Evolutionary conservation across 2,113 vertebrate species (phyloP).

Genomic region (Mixornis gularis): DNA sequence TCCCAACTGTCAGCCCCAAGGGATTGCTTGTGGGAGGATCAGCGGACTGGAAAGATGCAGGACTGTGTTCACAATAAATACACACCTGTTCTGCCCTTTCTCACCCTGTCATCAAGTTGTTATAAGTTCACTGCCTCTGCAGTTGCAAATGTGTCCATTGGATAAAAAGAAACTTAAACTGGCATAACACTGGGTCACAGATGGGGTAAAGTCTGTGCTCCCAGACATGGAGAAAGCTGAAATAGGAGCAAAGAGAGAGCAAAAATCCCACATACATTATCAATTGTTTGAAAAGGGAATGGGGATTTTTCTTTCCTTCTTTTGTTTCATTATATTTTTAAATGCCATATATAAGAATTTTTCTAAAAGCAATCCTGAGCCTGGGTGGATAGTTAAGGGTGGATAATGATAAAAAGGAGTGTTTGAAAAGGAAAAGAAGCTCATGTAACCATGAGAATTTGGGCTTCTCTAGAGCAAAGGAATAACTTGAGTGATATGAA

Average conservation of each 20-base stretch:
- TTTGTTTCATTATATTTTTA: background rate
- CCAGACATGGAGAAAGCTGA: background rate
- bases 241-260: background rate
- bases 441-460: background rate
- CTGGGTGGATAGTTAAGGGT: background rate
- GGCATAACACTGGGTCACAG: background rate
- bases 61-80: background rate
- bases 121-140: background rate
- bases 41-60: background rate
- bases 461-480: background rate
- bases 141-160: background rate
- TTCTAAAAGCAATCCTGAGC: background rate
- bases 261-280: background rate
- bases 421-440: background rate
- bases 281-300: background rate
- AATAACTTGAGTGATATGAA: background rate
- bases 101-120: background rate
- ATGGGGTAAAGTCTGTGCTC: background rate
- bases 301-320: background rate
- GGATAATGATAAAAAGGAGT: background rate
- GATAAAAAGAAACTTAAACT: background rate
- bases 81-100: background rate
- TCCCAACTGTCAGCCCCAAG: background rate
- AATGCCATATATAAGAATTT: background rate
- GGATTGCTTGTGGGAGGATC: background rate